Evolutionary conservation across 2,797 vertebrate species (phyloP), one percentile per base, ranked within the genome.

Genomic region (Pseudomugil gertrudae): DNA sequence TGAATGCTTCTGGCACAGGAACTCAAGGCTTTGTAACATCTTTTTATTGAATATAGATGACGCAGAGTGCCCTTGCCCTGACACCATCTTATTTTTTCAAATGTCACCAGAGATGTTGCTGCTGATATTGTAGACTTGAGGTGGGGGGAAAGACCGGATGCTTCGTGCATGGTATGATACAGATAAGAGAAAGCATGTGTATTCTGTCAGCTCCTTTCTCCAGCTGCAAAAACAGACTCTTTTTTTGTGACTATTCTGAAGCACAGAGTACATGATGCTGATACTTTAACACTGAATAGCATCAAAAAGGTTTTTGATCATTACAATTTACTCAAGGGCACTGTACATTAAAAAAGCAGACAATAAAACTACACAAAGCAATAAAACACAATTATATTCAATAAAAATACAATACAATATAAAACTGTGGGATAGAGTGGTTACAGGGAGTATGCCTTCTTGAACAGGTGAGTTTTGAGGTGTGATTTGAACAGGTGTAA

Each of bases 31-130:
- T 83, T 87, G 80, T 83, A 77, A 59, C 82, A 69, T 84, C 70
- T 85, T 84, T 84, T 89, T 83, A 89, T 90, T 64, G 48, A 88
- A 89, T 84, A 76, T 79, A 71, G 90, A 86, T 79, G 74, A 91
- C 82, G 80, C 74, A 7, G 33, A 83, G 86, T 79, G 84, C 63
- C 68, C 50, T 54, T 54, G 17, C 86, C 72, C 81, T 84, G 87
- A 84, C 84, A 91, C 88, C 83, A 47, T 82, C 86, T 71, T 66
- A 84, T 92, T 91, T 84, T 77, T 91, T 80, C 70, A 93, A 94
- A 94, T 93, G 92, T 93, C 93, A 93, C 78, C 30, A 24, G 53
- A 36, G 89, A 93, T 92, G 87, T 55, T 73, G 72, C 72, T 66
- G 84, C 78, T 75, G 89, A 92, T 92, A 89, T 76, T 76, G 75